Percentiles rank a stretch among this genome's conserved stretches.
Conservation (phyloP, 2,797 vertebrate species). For the Octomys mimax region DNA sequence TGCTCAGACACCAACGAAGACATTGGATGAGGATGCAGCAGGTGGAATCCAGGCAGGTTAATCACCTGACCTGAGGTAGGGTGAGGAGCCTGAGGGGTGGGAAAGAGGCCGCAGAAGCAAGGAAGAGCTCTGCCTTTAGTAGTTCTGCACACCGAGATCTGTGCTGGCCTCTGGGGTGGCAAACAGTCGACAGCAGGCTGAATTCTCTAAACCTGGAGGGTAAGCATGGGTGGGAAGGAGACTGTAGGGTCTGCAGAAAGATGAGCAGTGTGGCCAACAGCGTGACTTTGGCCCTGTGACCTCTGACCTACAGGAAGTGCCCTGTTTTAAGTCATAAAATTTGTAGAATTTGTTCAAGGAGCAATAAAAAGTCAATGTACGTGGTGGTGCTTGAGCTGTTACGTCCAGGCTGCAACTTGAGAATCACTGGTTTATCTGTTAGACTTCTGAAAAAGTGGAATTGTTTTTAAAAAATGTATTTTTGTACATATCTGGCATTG, state of each 20-base stretch:
- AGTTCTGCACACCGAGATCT: not conserved
- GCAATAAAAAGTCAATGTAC: not conserved
- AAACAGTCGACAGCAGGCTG: not conserved
- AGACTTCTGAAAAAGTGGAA: not conserved
- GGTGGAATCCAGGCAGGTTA: not conserved
- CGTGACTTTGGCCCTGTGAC: not conserved
- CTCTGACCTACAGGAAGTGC: not conserved
- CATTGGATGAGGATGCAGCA: not conserved
- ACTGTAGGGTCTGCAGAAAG: not conserved
- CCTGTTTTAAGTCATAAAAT: not conserved
- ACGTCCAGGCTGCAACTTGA: not conserved
- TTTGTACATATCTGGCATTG: not conserved
- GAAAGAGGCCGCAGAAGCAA: not conserved
- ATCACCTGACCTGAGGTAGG: not conserved
- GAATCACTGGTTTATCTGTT: not conserved
- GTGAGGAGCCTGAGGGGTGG: not conserved
- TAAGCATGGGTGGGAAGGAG: not conserved
- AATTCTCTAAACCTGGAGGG: not conserved
- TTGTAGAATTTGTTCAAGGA: not conserved
- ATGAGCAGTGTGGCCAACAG: not conserved
- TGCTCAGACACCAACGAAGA: not conserved
- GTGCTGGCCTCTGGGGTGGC: not conserved
- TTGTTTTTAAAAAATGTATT: not conserved
- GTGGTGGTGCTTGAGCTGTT: not conserved
- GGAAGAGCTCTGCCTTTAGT: accelerated